Percentiles rank a stretch among this genome's conserved stretches.
Conservation (phyloP, 1,140 invertebrate species). For the Macrobrachium rosenbergii region DNA sequence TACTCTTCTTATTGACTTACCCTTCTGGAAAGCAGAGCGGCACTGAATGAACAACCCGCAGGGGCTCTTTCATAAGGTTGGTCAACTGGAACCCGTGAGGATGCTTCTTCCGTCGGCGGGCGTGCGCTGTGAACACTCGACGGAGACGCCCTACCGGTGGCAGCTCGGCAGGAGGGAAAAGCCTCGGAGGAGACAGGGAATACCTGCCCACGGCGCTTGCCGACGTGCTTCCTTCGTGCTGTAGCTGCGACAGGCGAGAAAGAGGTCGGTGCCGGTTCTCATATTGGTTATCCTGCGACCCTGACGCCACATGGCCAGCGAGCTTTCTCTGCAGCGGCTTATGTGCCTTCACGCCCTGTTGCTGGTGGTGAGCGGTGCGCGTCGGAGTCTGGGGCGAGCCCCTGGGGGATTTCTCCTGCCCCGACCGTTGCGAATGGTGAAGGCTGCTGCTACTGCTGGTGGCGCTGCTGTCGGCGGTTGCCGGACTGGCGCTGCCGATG, state of each 20-base stretch:
- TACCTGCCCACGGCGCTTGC: conserved; percentile 39
- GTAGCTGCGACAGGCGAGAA: conserved; percentile 37
- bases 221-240: conserved; percentile 20
- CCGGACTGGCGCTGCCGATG: not conserved
- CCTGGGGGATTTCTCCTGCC: not conserved
- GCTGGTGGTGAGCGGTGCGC: not conserved
- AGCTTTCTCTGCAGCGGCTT: conserved; percentile 2
- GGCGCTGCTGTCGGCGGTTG: conserved; percentile 17
- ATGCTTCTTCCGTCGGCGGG: conserved; percentile 69
- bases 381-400: not conserved
- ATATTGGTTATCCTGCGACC: too few species aligned
- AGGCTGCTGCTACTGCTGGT: not conserved
- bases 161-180: conserved; percentile 56
- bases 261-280: conserved; percentile 42
- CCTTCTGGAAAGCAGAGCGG: conserved; percentile 70
- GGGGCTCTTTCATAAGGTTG: conserved; percentile 71
- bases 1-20: conserved; percentile 52
- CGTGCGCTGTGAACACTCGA: conserved; percentile 71
- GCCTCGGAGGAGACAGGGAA: conserved; percentile 47
- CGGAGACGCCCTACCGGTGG: conserved; percentile 69
- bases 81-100: conserved; percentile 69
- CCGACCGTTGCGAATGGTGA: conserved; percentile 6
- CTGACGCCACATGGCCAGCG: not conserved
- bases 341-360: not conserved
- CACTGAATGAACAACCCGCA: conserved; percentile 72